Evolutionary conservation across 92 coral and sea anemone genomes (phyloP).

Genomic region (Anthopleura xanthogrammica): DNA sequence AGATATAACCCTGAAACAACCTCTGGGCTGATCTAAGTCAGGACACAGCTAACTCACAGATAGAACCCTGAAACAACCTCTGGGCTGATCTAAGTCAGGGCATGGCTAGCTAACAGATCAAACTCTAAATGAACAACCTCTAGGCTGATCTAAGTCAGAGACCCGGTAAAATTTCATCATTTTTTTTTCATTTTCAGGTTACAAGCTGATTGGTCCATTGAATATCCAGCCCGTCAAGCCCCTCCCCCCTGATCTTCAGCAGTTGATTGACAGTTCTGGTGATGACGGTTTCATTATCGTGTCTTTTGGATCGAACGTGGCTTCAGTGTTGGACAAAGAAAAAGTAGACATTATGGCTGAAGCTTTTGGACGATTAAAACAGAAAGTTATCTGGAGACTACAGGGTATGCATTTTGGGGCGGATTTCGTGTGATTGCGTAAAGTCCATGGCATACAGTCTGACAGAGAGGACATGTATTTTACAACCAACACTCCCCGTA

Average conservation of each 20-base stretch:
- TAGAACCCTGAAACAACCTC: no score
- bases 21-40: no score
- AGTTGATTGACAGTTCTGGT: constrained; percentile 46
- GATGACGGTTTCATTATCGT: constrained; percentile 66
- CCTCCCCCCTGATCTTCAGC: constrained; percentile 40
- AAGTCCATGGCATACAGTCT: not conserved
- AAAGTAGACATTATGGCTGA: constrained; percentile 57
- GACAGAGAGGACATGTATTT: no score
- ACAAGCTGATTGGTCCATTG: constrained; percentile 28
- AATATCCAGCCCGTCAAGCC: constrained; percentile 38
- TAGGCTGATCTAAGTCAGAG: no score
- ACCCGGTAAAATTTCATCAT: not conserved
- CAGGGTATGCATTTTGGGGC: constrained; percentile 30
- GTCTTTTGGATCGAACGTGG: constrained; percentile 64
- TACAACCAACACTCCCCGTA: no score
- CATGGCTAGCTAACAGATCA: no score
- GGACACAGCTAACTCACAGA: no score
- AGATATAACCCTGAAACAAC: no score
- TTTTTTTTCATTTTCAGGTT: no score
- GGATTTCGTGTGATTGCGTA: not conserved
- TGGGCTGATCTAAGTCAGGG: no score
- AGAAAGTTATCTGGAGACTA: constrained; percentile 67
- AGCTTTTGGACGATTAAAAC: constrained; percentile 65
- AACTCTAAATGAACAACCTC: no score
- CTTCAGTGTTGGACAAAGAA: constrained; percentile 22